Evolutionary conservation across 2,888 invertebrate genomes (phyloP).

Genomic region (Polylopha cassiicola): DNA sequence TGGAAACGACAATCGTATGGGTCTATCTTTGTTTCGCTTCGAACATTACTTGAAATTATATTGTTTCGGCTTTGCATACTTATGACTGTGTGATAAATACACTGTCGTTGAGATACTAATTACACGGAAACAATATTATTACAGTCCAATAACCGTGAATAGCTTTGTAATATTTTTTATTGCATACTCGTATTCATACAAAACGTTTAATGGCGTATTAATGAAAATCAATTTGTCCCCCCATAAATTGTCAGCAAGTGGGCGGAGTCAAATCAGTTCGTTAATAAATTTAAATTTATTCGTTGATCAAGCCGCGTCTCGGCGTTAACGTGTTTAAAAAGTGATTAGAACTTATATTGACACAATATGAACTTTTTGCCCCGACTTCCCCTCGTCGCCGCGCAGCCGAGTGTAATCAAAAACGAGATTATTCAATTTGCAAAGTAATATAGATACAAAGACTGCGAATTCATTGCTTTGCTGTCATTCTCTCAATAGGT

Average conservation of each 20-base stretch:
- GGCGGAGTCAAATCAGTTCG: slow-evolving; percentile 60
- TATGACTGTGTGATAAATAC: background rate
- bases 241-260: slow-evolving; percentile 56
- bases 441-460: slow-evolving; percentile 24
- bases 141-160: slow-evolving; percentile 6
- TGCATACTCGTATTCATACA: too few species aligned
- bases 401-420: slow-evolving; percentile 60
- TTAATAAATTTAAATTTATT: slow-evolving; percentile 77
- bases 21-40: slow-evolving; percentile 14
- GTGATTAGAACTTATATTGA: slow-evolving; percentile 77
- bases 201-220: slow-evolving; percentile 17
- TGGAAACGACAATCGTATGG: slow-evolving; percentile 12
- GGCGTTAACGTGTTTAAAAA: slow-evolving; percentile 74
- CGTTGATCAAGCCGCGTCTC: slow-evolving; percentile 67
- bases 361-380: slow-evolving; percentile 76
- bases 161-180: slow-evolving; percentile 14
- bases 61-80: slow-evolving; percentile 3
- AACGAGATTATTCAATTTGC: slow-evolving; percentile 69
- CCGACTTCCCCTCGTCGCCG: slow-evolving; percentile 33
- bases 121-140: background rate
- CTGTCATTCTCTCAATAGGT: slow-evolving; percentile 24
- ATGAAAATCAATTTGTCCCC: slow-evolving; percentile 66
- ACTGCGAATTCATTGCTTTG: slow-evolving; percentile 31
- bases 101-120: background rate
- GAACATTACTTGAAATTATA: slow-evolving; percentile 10